phyloP scores from a whole-genome alignment of 2,797 vertebrate species.

The Lagorchestes hirsutus region DNA sequence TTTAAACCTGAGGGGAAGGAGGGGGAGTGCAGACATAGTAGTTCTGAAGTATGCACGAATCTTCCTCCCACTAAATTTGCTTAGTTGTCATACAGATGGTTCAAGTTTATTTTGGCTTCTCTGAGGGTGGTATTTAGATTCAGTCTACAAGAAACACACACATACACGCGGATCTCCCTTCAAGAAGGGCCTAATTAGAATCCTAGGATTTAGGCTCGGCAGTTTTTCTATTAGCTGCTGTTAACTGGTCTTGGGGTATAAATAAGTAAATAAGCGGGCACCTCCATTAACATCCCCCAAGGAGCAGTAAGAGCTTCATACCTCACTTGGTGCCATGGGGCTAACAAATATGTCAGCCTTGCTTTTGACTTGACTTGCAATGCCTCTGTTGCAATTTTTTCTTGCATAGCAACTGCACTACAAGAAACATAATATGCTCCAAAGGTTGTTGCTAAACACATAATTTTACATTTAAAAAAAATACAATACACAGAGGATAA shows the following conservation, averaged over 20 bases:
- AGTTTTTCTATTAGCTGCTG: slow-evolving; percentile 15
- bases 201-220: slow-evolving; percentile 28
- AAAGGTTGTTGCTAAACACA: slow-evolving; percentile 52
- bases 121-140: background rate
- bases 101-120: slow-evolving; percentile 10
- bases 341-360: slow-evolving; percentile 27
- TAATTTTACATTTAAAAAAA: slow-evolving; percentile 64
- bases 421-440: slow-evolving; percentile 36
- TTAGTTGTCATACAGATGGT: background rate
- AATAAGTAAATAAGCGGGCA: slow-evolving; percentile 29
- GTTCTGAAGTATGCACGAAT: background rate
- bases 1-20: slow-evolving; percentile 60
- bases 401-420: slow-evolving; percentile 18
- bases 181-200: background rate
- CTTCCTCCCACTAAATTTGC: slow-evolving; percentile 41
- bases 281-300: slow-evolving; percentile 13
- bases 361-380: slow-evolving; percentile 16
- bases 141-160: slow-evolving; percentile 49
- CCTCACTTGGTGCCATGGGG: background rate
- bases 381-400: background rate
- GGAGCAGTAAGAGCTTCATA: slow-evolving; percentile 43
- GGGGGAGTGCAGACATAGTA: slow-evolving; percentile 50
- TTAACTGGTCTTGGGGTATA: slow-evolving; percentile 13
- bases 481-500: slow-evolving; percentile 45
- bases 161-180: background rate